These are phyloP conservation scores for Lysandra coridon DNA, from an alignment of 2,888 invertebrate species.

Conservation along the genomic window DNA sequence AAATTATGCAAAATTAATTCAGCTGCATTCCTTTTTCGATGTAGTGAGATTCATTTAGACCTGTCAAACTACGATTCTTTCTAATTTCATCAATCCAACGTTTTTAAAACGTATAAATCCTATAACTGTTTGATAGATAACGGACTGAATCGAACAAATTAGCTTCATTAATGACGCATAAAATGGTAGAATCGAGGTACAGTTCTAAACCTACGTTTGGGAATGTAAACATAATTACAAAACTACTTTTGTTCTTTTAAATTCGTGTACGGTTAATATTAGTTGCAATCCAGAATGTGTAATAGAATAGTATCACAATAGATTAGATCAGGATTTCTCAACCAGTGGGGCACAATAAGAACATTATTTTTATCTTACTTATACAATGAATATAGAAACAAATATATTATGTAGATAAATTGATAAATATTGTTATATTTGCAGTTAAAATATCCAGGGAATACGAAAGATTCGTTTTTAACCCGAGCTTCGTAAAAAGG, in stretches of 20 bases:
- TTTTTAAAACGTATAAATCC: background rate
- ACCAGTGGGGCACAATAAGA: background rate
- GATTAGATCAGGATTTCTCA: background rate
- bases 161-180: background rate
- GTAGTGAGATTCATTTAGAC: background rate
- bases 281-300: constrained; percentile 28
- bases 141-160: too few species aligned
- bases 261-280: constrained; percentile 27
- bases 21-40: background rate
- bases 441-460: background rate
- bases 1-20: background rate
- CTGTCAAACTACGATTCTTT: background rate
- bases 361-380: too few species aligned
- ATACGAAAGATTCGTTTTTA: background rate
- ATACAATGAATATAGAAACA: too few species aligned
- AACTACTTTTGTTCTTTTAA: constrained; percentile 27
- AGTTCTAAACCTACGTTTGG: constrained; percentile 11
- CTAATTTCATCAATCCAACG: background rate
- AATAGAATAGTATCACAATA: constrained; percentile 5
- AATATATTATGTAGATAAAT: too few species aligned
- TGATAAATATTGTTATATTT: background rate
- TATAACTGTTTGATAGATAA: too few species aligned
- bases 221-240: constrained; percentile 25
- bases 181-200: background rate
- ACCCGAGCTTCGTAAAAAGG: background rate